Base-by-base conservation (phyloP, 2,797 vertebrate genomes). In the Setipinna tenuifilis region DNA sequence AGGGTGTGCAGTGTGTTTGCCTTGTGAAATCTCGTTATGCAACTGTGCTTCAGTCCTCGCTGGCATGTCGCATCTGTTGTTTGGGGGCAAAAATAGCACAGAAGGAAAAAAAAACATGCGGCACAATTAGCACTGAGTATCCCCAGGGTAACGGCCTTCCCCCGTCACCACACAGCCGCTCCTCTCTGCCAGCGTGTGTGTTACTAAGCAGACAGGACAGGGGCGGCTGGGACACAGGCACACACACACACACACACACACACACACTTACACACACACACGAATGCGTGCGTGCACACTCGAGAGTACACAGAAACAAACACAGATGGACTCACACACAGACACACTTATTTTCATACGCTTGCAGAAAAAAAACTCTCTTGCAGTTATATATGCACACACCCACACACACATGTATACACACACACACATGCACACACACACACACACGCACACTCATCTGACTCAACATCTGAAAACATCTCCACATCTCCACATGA, bases 1-100 rank as follows among this genome's bases (percentile, higher is more conserved):
- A 88, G 89, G 91, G 88, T 91, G 86, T 88, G n/a, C n/a, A n/a
- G n/a, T n/a, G 35, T 41, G 35, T 88, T 87, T 92, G 87, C 91
- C 91, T 91, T 93, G 89, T 90, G 90, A 92, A 93, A 93, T 92
- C 88, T 86, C 88, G 93, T 95, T 95, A 95, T 90, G 93, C 93
- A 96, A 95, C 92, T 88, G 59, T 88, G 48, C 89, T 90, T 7
- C 50, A 54, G 50, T 54, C 89, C 91, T 90, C 88, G 85, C 91
- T 91, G 92, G 89, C 87, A 87, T 93, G 88, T 89, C 91, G 91
- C 90, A 92, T 93, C 93, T 95, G 92, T 92, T 86, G 91, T 90
- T 92, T 82, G 88, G 68, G 61, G 21, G 62, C 54, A 82, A 78
- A 65, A 86, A 83, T 78, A 78, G 71, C 54, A 84, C 31, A 23